Evolutionary conservation across 2,113 vertebrate species (phyloP).

Genomic region (Myrmophylax atrothorax): DNA sequence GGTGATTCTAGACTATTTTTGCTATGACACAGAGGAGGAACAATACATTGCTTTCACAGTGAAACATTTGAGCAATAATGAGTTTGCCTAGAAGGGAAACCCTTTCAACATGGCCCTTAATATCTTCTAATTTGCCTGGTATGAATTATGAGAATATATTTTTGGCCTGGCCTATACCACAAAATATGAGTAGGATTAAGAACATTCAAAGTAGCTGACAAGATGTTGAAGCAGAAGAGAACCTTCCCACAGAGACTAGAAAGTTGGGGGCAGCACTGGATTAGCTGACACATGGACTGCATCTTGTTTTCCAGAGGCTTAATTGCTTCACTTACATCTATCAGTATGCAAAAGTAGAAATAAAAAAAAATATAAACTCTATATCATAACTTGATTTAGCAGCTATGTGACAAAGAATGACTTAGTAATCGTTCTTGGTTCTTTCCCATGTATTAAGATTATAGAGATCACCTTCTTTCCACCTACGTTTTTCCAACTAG

Average conservation of each 20-base stretch:
- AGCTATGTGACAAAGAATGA: neutral
- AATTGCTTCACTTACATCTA: neutral
- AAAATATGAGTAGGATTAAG: slow-evolving; percentile 30
- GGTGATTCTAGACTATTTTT: neutral
- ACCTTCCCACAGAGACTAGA: neutral
- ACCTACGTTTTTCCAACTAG: neutral
- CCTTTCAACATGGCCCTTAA: neutral
- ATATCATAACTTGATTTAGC: neutral
- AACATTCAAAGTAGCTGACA: slow-evolving; percentile 10
- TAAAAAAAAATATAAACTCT: neutral
- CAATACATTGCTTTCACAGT: neutral
- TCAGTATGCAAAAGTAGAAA: neutral
- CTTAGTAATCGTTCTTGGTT: neutral
- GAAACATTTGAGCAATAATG: slow-evolving; percentile 4
- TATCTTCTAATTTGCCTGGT: neutral
- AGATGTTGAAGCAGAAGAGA: neutral
- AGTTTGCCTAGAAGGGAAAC: slow-evolving; percentile 10
- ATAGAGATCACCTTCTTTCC: neutral
- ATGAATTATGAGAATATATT: slow-evolving; percentile 4
- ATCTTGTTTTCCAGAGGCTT: neutral
- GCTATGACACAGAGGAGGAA: neutral
- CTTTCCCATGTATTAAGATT: neutral
- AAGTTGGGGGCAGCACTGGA: neutral
- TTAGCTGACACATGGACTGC: neutral
- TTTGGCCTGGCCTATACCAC: neutral